These are phyloP conservation scores for Agelaius tricolor DNA, from an alignment of 2,113 vertebrate species.

Conservation along the genomic window DNA sequence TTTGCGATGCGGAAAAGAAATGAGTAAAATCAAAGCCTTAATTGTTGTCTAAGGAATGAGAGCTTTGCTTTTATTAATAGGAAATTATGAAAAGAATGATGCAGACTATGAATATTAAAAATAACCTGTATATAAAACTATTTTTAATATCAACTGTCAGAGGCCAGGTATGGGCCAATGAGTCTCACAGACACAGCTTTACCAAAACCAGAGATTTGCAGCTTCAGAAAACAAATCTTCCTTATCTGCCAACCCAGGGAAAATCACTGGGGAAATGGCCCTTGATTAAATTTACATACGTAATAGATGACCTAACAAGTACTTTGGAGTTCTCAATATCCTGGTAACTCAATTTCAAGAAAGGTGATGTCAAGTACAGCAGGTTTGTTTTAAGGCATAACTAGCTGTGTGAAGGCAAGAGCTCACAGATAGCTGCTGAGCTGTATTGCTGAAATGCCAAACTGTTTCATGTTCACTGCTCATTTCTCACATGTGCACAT, in stretches of 20 bases:
- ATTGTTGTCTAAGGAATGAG: background rate
- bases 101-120: background rate
- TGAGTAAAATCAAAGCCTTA: background rate
- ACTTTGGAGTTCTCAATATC: background rate
- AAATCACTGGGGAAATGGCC: background rate
- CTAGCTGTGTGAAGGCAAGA: background rate
- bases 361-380: background rate
- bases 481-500: background rate
- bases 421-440: background rate
- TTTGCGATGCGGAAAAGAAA: constrained; percentile 53
- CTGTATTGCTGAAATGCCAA: background rate
- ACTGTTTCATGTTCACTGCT: background rate
- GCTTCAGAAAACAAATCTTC: background rate
- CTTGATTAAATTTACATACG: background rate
- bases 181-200: background rate
- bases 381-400: background rate
- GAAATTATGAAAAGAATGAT: background rate
- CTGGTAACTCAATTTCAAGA: background rate
- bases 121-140: background rate
- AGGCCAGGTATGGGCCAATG: background rate
- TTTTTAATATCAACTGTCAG: background rate
- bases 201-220: background rate
- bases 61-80: background rate
- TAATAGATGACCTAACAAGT: background rate
- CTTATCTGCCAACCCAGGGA: background rate